A percentile compares a stretch with the other conserved stretches of the same genome.
These are phyloP conservation scores for Apantesis nais DNA, from an alignment of 2,888 invertebrate species.

Conservation along the genomic window DNA sequence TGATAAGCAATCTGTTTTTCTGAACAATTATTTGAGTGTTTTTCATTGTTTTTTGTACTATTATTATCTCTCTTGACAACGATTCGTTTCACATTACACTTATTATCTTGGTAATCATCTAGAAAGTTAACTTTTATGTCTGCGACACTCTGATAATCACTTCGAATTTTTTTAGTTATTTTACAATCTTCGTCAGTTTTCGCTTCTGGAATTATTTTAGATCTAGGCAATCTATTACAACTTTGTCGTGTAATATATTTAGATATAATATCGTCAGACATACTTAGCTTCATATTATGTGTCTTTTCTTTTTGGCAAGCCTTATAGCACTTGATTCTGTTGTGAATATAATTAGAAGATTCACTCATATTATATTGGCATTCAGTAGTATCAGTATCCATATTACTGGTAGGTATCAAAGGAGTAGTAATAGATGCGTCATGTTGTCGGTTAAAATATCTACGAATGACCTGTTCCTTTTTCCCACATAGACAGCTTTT, in stretches of 20 bases:
- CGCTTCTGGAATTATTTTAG: constrained; percentile 55
- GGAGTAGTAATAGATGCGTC: constrained; percentile 76
- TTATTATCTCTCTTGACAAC: not conserved
- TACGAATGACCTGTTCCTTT: constrained; percentile 53
- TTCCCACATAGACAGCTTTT: constrained; percentile 55
- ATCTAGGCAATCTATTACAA: constrained; percentile 64
- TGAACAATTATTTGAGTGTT: constrained; percentile 41
- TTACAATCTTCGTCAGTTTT: constrained; percentile 53
- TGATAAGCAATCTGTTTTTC: constrained; percentile 68
- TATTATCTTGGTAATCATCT: constrained; percentile 1
- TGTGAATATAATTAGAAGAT: constrained; percentile 63
- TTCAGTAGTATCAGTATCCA: constrained; percentile 71
- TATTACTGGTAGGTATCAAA: constrained; percentile 68
- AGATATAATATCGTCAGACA: constrained; percentile 78
- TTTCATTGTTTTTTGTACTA: not conserved
- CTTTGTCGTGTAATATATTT: constrained; percentile 75
- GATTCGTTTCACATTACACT: not conserved
- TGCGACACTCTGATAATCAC: constrained; percentile 4
- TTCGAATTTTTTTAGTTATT: constrained; percentile 20
- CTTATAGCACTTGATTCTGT: constrained; percentile 73
- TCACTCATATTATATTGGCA: constrained; percentile 65
- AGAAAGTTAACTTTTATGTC: constrained; percentile 15
- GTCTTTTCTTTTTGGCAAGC: constrained; percentile 68
- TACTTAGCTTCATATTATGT: constrained; percentile 58
- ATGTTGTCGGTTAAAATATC: constrained; percentile 67